phyloP scores from a whole-genome alignment of 2,113 vertebrate genomes.

The human (Homo sapiens) region DNA sequence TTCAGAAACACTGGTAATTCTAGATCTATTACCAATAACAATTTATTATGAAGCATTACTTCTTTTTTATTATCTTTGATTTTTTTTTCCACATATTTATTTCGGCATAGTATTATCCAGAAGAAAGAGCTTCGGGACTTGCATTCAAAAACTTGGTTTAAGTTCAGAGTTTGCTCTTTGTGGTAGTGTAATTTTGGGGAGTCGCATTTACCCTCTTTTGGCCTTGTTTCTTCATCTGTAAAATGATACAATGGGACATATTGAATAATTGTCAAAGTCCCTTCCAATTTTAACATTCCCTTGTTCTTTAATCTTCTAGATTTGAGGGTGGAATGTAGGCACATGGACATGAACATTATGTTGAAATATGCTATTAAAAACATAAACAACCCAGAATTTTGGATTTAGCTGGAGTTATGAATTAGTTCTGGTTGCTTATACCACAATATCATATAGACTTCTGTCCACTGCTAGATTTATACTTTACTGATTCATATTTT shows the following conservation, averaged over 20 bases:
- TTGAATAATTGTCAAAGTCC: conserved; percentile 32
- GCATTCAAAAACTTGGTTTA: neutral
- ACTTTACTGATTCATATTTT: conserved; percentile 42
- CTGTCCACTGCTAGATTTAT: neutral
- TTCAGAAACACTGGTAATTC: conserved; percentile 20
- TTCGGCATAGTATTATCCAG: neutral
- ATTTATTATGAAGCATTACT: neutral
- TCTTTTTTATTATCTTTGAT: conserved; percentile 11
- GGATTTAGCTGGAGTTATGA: conserved; percentile 26
- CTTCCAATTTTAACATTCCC: conserved; percentile 58
- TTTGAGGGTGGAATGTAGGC: conserved; percentile 36
- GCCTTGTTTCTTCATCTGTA: conserved; percentile 29
- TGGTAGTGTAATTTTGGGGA: conserved; percentile 5
- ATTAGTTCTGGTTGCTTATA: conserved; percentile 29
- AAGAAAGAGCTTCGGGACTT: neutral
- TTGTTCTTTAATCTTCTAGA: conserved; percentile 57
- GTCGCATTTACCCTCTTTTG: conserved; percentile 27
- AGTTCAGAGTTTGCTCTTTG: neutral
- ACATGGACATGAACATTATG: conserved; percentile 3
- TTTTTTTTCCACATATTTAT: neutral
- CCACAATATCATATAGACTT: neutral
- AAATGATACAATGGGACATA: conserved; percentile 53
- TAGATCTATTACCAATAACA: neutral
- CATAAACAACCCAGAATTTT: conserved; percentile 30
- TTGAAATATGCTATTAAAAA: conserved; percentile 57